Base-by-base conservation (phyloP, 2,888 invertebrate genomes). In the Erebia aethiops region DNA sequence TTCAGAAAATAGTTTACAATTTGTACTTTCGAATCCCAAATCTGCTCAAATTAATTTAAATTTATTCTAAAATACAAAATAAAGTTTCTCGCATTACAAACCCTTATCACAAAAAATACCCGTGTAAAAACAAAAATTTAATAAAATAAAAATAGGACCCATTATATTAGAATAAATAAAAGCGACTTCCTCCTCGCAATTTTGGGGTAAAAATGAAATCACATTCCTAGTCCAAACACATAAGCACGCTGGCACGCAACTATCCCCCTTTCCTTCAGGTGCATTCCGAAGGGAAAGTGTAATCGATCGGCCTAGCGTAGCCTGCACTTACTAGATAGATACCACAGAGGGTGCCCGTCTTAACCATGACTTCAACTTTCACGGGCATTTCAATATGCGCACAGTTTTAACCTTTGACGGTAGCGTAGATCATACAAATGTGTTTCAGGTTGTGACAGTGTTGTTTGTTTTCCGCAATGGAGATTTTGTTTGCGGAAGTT, bases 251-350 rank as follows among this genome's bases (percentile, higher is more conserved):
- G 66, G 56, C 68, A 68, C 70, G 61, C 66, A 60, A 71, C 18
- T 21, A 56, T 64, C 64, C 74, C 74, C 74, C 71, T 67, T 75
- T 71, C 73, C 71, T 75, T 79, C 78, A 80, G 77, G 79, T 80
- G 79, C 77, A 76, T 76, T 67, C 67, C 74, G 78, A 75, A 80
- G 80, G 84, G 86, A 88, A 88, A 88, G 85, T 86, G 78, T 77
- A 81, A 81, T 79, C 86, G 88, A 90, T 91, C 90, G 88, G 86
- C 87, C 86, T 77, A 77, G 81, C 81, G 78, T 78, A 78, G 79
- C 81, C 85, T 89, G 90, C 91, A 90, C 86, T 90, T 85, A 82
- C 84, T 87, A 87, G 88, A 89, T 84, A 85, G 87, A 83, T 81
- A 79, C 82, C 81, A 81, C 79, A 77, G 84, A 83, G 84, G 84